Evolutionary conservation across 2,888 invertebrate species (phyloP).

Genomic region (Tanytarsus gracilentus): DNA sequence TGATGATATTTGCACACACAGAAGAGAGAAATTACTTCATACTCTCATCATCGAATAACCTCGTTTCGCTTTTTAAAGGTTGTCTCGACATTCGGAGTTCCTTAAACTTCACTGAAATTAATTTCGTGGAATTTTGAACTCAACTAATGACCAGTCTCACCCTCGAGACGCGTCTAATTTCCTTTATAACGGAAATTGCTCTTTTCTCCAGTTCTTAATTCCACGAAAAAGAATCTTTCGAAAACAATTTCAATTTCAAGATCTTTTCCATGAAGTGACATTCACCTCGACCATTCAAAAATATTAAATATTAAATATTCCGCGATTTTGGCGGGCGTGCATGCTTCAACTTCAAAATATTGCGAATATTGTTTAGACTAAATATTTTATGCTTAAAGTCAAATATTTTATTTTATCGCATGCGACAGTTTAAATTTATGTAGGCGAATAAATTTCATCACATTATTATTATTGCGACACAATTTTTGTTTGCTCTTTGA

Average conservation of each 20-base stretch:
- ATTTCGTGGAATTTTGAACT: constrained; percentile 11
- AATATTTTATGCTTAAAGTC: too few species aligned
- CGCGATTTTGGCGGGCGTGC: neutral
- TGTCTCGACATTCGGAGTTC: constrained; percentile 1
- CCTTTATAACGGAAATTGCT: constrained; percentile 13
- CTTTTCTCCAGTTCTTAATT: neutral
- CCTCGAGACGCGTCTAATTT: too few species aligned
- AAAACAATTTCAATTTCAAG: constrained; percentile 4
- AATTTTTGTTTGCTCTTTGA: too few species aligned
- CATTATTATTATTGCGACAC: too few species aligned
- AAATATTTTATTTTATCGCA: too few species aligned
- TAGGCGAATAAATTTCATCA: too few species aligned
- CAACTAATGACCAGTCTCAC: too few species aligned
- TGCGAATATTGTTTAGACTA: too few species aligned
- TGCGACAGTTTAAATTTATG: too few species aligned
- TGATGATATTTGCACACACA: neutral
- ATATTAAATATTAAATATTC: neutral
- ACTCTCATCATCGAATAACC: too few species aligned
- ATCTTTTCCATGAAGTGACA: constrained; percentile 1
- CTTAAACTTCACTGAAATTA: neutral
- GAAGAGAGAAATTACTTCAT: too few species aligned
- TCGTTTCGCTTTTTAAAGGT: neutral
- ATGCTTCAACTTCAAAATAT: neutral
- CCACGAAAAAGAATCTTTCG: neutral
- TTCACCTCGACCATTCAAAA: constrained; percentile 19